phyloP scores from a whole-genome alignment of 2,113 vertebrate genomes.

The Oenanthe oenanthe region DNA sequence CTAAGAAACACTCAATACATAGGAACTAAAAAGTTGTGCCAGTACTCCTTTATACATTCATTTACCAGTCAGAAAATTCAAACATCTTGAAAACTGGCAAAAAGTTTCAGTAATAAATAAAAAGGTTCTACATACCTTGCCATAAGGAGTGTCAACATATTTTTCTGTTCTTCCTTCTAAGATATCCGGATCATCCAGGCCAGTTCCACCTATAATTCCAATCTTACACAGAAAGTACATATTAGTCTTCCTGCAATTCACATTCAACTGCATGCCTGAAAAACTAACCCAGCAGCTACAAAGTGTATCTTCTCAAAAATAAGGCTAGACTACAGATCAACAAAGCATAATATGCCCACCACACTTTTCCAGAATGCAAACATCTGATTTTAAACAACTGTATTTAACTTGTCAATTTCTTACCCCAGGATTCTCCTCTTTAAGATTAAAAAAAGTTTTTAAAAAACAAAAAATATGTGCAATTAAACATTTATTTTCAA shows the following conservation, averaged over 20 bases:
- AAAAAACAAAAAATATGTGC: background rate
- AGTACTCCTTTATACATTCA: background rate
- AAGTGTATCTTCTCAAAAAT: background rate
- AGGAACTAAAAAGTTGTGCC: background rate
- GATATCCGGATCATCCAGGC: conserved; percentile 94
- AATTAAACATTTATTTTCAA: background rate
- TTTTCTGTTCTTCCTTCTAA: conserved; percentile 92
- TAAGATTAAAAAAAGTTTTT: background rate
- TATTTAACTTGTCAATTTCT: background rate
- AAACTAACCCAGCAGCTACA: background rate
- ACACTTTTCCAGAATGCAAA: background rate
- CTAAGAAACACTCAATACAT: background rate
- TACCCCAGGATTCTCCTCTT: background rate
- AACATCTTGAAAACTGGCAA: background rate
- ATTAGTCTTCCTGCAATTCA: background rate
- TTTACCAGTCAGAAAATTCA: background rate
- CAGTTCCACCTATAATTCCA: conserved; percentile 96
- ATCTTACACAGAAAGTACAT: conserved; percentile 76
- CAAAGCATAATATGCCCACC: background rate
- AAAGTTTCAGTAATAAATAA: background rate
- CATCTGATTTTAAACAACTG: background rate
- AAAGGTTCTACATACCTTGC: conserved; percentile 83
- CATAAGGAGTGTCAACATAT: conserved; percentile 93
- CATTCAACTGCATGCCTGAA: background rate
- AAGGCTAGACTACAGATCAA: background rate